Conservation (phyloP, 2,797 vertebrate species). For the Distichodus sexfasciatus region DNA sequence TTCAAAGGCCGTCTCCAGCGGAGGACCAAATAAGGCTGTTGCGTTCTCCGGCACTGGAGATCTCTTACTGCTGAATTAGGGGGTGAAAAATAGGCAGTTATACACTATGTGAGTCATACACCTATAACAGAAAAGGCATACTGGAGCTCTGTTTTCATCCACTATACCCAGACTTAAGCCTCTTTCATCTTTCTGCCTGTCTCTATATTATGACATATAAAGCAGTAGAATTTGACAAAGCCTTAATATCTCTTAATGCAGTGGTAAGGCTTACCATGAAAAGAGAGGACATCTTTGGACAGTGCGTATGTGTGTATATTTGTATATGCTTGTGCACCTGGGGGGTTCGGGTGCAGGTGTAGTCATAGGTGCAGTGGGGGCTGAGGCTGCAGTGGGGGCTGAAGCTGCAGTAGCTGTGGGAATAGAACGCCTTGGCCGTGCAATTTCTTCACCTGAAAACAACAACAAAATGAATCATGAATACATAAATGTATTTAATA, state of each 20-base stretch:
- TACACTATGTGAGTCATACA: slow-evolving; percentile 15
- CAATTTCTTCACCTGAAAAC: slow-evolving; percentile 89
- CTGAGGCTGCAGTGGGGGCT: slow-evolving; percentile 74
- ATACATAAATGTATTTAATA: too few relatives aligned
- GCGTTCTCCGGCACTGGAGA: slow-evolving; percentile 75
- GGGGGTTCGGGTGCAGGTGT: slow-evolving; percentile 10
- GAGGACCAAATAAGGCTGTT: slow-evolving; percentile 88
- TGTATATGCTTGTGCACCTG: slow-evolving; percentile 26
- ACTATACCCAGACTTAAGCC: background rate
- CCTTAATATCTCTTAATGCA: background rate
- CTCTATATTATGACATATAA: background rate
- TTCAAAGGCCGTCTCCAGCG: slow-evolving; percentile 89
- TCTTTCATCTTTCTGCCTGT: background rate
- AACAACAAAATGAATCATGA: slow-evolving; percentile 8
- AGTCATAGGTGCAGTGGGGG: slow-evolving; percentile 69
- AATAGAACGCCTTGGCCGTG: slow-evolving; percentile 85
- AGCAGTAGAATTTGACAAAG: background rate
- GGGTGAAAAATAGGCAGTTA: slow-evolving; percentile 7
- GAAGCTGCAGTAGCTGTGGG: slow-evolving; percentile 71
- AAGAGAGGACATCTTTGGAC: too few relatives aligned
- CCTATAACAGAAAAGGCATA: background rate
- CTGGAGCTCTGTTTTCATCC: background rate
- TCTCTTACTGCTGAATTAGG: slow-evolving; percentile 69
- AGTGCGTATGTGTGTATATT: background rate
- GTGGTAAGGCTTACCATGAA: background rate